These are phyloP conservation scores for Apeltes quadracus DNA, from an alignment of 2,113 vertebrate species.

Conservation along the genomic window DNA sequence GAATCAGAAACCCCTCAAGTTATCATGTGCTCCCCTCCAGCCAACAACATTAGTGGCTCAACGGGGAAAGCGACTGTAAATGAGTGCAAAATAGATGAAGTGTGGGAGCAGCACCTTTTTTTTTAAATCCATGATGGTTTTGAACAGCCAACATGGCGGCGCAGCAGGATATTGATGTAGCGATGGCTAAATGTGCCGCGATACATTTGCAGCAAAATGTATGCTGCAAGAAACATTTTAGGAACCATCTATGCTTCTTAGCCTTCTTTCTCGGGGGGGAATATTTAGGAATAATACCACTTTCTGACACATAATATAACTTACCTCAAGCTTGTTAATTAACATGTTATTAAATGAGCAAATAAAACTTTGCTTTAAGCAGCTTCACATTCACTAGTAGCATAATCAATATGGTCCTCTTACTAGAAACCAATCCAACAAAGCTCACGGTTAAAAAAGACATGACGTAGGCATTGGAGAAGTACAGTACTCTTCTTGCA, in stretches of 20 bases:
- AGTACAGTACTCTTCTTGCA: neutral
- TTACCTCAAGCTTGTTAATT: neutral
- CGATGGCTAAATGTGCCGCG: slow-evolving; percentile 19
- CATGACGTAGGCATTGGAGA: neutral
- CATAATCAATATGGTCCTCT: neutral
- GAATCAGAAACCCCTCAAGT: slow-evolving; percentile 34
- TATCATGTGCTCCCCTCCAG: slow-evolving; percentile 31
- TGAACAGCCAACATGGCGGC: slow-evolving; percentile 43
- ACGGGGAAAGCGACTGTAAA: slow-evolving; percentile 42
- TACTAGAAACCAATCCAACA: neutral
- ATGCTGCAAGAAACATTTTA: too few relatives aligned
- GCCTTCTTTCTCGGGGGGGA: neutral
- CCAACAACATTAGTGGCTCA: slow-evolving; percentile 32
- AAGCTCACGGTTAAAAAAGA: neutral
- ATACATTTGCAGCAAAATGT: slow-evolving; percentile 32
- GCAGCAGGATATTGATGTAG: slow-evolving; percentile 33
- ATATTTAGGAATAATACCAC: neutral
- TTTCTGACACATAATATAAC: neutral
- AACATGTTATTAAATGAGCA: neutral
- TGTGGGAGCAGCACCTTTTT: slow-evolving; percentile 50
- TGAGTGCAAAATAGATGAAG: slow-evolving; percentile 47
- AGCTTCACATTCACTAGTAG: too few relatives aligned
- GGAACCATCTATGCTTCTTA: neutral
- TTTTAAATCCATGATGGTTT: slow-evolving; percentile 31
- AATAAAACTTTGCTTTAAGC: too few relatives aligned